Evolutionary conservation across 2,888 invertebrate genomes (phyloP).

Genomic region (Sympetrum striolatum): DNA sequence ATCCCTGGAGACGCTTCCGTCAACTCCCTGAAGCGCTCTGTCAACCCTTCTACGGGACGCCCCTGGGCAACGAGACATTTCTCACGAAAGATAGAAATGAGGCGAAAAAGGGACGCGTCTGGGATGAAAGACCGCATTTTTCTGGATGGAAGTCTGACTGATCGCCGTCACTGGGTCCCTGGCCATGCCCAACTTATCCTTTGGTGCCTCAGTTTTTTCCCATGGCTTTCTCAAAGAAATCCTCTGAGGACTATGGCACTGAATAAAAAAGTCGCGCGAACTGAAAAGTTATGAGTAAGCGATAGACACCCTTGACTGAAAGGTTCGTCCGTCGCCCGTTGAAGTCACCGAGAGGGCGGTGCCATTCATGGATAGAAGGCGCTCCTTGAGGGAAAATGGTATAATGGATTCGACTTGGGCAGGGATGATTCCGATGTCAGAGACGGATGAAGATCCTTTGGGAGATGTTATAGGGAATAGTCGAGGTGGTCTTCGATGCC

Average conservation of each 20-base stretch:
- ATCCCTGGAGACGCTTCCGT: background rate
- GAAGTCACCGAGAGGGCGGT: background rate
- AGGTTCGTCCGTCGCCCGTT: no score
- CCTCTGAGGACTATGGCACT: background rate
- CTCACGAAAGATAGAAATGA: background rate
- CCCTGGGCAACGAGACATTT: background rate
- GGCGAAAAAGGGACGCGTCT: background rate
- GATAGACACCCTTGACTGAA: background rate
- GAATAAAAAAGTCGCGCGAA: background rate
- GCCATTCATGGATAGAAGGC: background rate
- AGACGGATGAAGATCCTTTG: background rate
- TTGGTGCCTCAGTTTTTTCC: background rate
- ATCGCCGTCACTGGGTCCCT: background rate
- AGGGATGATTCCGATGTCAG: background rate
- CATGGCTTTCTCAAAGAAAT: background rate
- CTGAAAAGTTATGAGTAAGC: background rate
- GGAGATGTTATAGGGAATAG: background rate
- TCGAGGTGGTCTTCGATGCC: no score
- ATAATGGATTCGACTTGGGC: background rate
- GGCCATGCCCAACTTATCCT: background rate
- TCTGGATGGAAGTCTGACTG: background rate
- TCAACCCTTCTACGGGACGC: background rate
- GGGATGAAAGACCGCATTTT: background rate
- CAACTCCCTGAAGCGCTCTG: background rate
- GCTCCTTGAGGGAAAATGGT: background rate